Evolutionary conservation across 2,113 vertebrate genomes (phyloP).

Genomic region (Argyrosomus japonicus): DNA sequence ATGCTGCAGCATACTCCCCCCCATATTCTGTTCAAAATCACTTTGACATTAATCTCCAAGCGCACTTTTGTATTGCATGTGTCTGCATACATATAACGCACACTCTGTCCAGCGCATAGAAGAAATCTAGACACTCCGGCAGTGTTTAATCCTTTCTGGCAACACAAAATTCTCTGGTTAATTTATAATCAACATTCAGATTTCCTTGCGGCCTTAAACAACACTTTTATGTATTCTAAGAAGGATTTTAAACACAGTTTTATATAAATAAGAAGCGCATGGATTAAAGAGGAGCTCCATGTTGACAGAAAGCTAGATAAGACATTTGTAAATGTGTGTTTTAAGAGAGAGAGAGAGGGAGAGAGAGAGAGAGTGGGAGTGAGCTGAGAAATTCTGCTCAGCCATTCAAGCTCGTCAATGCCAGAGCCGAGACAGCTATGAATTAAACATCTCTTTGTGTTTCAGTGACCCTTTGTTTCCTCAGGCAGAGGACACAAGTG

Average conservation of each 20-base stretch:
- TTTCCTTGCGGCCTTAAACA: background rate
- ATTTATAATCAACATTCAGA: background rate
- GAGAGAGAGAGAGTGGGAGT: background rate
- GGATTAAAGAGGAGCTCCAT: conserved; percentile 38
- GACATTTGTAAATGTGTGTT: conserved; percentile 44
- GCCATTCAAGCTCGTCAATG: conserved; percentile 43
- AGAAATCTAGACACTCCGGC: background rate
- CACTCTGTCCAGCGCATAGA: background rate
- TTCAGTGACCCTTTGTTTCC: conserved; percentile 50
- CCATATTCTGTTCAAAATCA: background rate
- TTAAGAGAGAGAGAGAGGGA: conserved; percentile 9
- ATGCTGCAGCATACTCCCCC: background rate
- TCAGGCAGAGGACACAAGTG: conserved; percentile 26
- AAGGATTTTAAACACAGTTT: conserved; percentile 12
- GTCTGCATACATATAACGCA: background rate
- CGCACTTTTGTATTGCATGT: background rate
- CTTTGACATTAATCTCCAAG: conserved; percentile 1
- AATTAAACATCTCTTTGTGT: conserved; percentile 72
- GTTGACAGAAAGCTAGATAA: conserved; percentile 22
- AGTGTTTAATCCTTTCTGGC: conserved; percentile 12
- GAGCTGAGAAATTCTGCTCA: conserved; percentile 27
- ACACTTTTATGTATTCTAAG: background rate
- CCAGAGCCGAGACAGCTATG: conserved; percentile 48
- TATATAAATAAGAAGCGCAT: conserved; percentile 34
- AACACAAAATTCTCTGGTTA: conserved; percentile 2